Base-by-base conservation (phyloP, 2,888 invertebrate genomes). In the Dendrolimus pini region DNA sequence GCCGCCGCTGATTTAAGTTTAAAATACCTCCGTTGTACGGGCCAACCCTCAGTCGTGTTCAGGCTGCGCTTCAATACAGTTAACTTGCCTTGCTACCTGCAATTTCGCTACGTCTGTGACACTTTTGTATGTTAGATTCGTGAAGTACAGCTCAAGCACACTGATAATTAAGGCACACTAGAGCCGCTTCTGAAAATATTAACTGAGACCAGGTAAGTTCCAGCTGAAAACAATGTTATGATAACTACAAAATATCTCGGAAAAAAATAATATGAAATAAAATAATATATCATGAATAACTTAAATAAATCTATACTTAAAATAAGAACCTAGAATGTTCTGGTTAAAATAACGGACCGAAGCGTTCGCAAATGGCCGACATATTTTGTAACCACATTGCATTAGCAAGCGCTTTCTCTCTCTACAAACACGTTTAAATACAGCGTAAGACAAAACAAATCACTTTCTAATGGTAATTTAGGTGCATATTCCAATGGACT, bases 41-140 rank as follows among this genome's bases (percentile, higher is more conserved):
- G 74, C 67, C 75, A 78, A 78, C 81, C 80, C 79, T 85, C 88
- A 90, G 89, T 90, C 71, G 80, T 82, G 80, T 80, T 81, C 77
- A 71, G 82, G 80, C 77, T 81, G 80, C 76, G 75, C 71, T 77
- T 64, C 77, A 66, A 77, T 72, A 74, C 77, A 77, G 74, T 79
- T 63, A 70, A 68, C 61, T 62, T 67, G 65, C 66, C 62, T 68
- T 68, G 65, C 65, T 65, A 60, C 65, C 68, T 71, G 78, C 74
- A 71, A 69, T 69, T 77, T 71, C 72, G 71, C 72, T 64, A 67
- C 70, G 72, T 61, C 72, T 72, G 80, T 82, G 79, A 78, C 72
- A 72, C 65, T 75, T 81, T 83, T 82, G 71, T 70, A 79, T 82
- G 80, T 68, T 80, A 83, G 78, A 80, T 72, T 74, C 75, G 75